Percentiles rank a stretch among this genome's conserved stretches.
Evolutionary conservation across 2,888 invertebrate species (phyloP).

Genomic region (Calliphora vomitoria): DNA sequence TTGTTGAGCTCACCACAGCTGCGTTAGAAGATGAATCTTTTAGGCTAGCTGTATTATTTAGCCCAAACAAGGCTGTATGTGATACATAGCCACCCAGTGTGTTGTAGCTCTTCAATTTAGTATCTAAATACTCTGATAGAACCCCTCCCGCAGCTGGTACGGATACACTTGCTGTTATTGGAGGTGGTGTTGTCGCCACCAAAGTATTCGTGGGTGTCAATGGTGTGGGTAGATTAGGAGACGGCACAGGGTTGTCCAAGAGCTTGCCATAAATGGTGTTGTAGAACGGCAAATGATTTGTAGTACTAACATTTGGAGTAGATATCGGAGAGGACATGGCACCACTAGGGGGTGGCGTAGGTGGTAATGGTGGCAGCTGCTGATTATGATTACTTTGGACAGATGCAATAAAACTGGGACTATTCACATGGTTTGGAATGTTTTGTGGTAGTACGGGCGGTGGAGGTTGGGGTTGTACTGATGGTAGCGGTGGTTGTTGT

Average conservation of each 20-base stretch:
- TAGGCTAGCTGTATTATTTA: slow-evolving; percentile 62
- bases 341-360: slow-evolving; percentile 41
- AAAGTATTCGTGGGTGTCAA: slow-evolving; percentile 3
- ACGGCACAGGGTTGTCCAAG: slow-evolving; percentile 83
- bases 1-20: slow-evolving; percentile 33
- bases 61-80: slow-evolving; percentile 76
- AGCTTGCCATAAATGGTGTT: slow-evolving; percentile 85
- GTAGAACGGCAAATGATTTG: slow-evolving; percentile 80
- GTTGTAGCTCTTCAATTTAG: slow-evolving; percentile 79
- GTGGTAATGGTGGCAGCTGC: slow-evolving; percentile 72
- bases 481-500: slow-evolving; percentile 31
- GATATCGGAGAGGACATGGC: slow-evolving; percentile 43
- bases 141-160: slow-evolving; percentile 32
- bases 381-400: slow-evolving; percentile 66
- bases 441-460: slow-evolving; percentile 49
- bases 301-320: slow-evolving; percentile 57
- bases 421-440: slow-evolving; percentile 74
- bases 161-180: slow-evolving; percentile 59
- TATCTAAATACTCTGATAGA: slow-evolving; percentile 81
- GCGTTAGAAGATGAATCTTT: slow-evolving; percentile 30
- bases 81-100: slow-evolving; percentile 77
- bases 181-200: slow-evolving; percentile 20
- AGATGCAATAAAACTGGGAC: slow-evolving; percentile 71
- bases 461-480: slow-evolving; percentile 30
- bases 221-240: slow-evolving; percentile 22